Base-by-base conservation (phyloP, 37 sponge, comb jelly and placozoan genomes). In the Hexactinellida sp. region DNA sequence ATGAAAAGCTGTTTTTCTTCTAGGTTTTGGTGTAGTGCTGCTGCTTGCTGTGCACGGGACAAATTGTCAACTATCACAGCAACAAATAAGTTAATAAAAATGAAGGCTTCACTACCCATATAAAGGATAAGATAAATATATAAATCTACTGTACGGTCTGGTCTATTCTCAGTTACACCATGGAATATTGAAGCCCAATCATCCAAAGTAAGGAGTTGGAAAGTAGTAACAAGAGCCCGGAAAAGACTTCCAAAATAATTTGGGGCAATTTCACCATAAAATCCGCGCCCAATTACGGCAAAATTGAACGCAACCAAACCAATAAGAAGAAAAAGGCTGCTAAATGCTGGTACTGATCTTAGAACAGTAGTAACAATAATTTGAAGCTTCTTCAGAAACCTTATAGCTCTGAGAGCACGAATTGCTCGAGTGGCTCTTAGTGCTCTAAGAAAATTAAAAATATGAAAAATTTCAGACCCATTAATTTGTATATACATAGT, bases 61-160 rank as follows among this genome's bases (percentile, higher is more conserved):
- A 95, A 82, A 54, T 91, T 95, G 84, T 95, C 96, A 36, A 95
- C 96, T 24, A 95, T 95, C 38, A 95, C 96, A 24, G 96, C 96
- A 54, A 95, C 90, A 86, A 95, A 91, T 54, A 95, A 83, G 88
- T 90, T 93, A 63, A 21, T 82, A 85, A 90, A 85, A 38, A 88
- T 88, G 38, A 86, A 90, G 37, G 83, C 84, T 36, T 88, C 84
- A 82, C 84, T 38, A 37, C 87, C 84, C 38, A 90, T 90, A 37
- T 84, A 85, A 19, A 54, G 83, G n/a, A 83, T 36, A 16, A 89
- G 86, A 83, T 86, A 89, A 55, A 89, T 32, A 63, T 63, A 63
- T 23, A 63, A 63, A 63, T 63, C 76, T 32, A 63, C 1, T 21
- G 76, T 63, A 82, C 52, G 21, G 89, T 87, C 63, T 52, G 92